Conservation (phyloP, 2,113 vertebrate genomes). For the Arvicanthis niloticus region DNA sequence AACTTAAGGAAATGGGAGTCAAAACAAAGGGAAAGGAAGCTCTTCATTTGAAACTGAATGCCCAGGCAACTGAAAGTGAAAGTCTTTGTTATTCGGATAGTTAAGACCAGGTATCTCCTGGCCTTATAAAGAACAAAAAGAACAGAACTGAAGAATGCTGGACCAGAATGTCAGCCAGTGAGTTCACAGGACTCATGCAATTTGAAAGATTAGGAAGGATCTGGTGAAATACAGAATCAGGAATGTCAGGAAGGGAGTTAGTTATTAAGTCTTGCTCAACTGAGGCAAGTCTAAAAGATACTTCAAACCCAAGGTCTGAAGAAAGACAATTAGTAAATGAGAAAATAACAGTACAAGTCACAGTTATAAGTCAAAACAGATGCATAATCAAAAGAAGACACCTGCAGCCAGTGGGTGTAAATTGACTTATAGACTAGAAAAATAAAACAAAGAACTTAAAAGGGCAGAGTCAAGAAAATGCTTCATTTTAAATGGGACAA, state of each 20-base stretch:
- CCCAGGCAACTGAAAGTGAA: not conserved
- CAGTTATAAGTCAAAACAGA: not conserved
- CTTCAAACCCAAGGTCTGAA: not conserved
- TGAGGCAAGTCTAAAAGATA: slow-evolving; percentile 19
- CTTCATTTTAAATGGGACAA: not conserved
- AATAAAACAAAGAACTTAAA: not conserved
- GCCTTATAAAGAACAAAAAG: not conserved
- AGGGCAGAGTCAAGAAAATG: not conserved
- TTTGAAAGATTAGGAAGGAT: not conserved
- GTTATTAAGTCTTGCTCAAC: not conserved
- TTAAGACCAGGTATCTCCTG: not conserved
- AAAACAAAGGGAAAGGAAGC: not conserved
- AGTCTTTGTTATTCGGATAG: not conserved
- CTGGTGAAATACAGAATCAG: not conserved
- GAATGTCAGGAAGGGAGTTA: not conserved
- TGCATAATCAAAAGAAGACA: not conserved
- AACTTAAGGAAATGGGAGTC: not conserved
- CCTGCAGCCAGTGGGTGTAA: not conserved
- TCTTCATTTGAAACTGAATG: not conserved
- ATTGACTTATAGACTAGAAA: not conserved
- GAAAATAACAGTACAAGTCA: not conserved
- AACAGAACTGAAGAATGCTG: not conserved
- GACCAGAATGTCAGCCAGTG: not conserved
- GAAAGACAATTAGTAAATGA: not conserved
- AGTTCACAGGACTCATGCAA: not conserved